A percentile compares a stretch with the other conserved stretches of the same genome.
phyloP scores from a whole-genome alignment of 2,113 vertebrate genomes.

The Calyptommatus sinebrachiatus region DNA sequence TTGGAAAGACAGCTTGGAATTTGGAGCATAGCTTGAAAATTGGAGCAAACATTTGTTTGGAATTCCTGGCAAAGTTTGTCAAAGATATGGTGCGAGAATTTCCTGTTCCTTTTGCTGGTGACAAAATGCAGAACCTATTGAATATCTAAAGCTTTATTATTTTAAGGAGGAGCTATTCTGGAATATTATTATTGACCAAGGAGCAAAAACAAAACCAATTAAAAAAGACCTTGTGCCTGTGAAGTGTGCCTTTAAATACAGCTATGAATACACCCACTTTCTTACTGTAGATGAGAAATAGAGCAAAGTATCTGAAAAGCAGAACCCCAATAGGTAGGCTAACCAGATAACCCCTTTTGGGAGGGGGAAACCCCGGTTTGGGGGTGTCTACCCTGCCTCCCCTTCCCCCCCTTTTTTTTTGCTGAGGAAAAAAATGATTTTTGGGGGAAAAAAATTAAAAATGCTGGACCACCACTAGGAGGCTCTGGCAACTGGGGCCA shows the following conservation, averaged over 20 bases:
- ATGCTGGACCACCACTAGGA: no score
- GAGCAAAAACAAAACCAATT: not conserved
- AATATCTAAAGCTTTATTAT: not conserved
- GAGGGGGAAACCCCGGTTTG: no score
- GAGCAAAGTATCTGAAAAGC: no score
- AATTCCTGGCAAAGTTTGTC: not conserved
- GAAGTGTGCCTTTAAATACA: not conserved
- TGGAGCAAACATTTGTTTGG: not conserved
- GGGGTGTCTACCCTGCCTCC: no score
- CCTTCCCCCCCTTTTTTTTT: no score
- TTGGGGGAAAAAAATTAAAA: no score
- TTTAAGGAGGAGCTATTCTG: not conserved
- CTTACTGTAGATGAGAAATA: not conserved
- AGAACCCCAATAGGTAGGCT: no score
- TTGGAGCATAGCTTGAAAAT: not conserved
- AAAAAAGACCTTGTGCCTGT: not conserved
- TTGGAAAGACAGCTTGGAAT: not conserved
- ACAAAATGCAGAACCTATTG: not conserved
- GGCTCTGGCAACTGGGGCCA: no score
- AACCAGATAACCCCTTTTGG: no score
- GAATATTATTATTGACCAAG: not conserved
- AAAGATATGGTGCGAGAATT: not conserved
- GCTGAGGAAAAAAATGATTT: no score
- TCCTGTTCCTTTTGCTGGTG: not conserved
- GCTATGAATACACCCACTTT: not conserved